Base-by-base conservation (phyloP, 2,888 invertebrate species). In the Orthonychiurus folsomi region DNA sequence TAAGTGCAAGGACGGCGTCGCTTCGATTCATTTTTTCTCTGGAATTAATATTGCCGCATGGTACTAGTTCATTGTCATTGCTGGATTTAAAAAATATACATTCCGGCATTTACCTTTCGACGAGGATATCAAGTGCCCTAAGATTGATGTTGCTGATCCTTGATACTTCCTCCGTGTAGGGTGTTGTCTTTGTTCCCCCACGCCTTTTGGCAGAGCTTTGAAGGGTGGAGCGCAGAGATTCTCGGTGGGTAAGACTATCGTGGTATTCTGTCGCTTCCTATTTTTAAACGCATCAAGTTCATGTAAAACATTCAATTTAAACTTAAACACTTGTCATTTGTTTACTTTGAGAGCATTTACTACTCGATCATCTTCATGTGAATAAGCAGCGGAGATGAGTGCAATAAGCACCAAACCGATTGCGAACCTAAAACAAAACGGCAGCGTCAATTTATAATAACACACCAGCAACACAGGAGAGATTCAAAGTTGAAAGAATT, bases 61-160 rank as follows among this genome's bases (percentile, higher is more conserved):
- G n/a, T n/a, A n/a, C n/a, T n/a, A n/a, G n/a, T n/a, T n/a, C n/a
- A 48, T 24, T 58, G 27, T 9, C 27, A n/a, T 18, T 47, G 9
- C 3, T 23, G 9, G 1, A 23, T 53, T 12, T 53, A 15, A 9
- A 9, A 15, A 15, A 15, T 9, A 20, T 53, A 9, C 20, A 9
- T 12, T 23, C 20, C 37, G 1, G 54, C 2, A 28, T 24, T 50
- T 62, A 66, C 66, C 28, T 53, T 26, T 56, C 24, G n/a, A 37
- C 57, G 1, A 66, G 54, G 5, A 59, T 28, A 3, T 66, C 64
- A 5, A 64, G 27, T 5, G 66, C 60, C 3, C 18, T 15, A 2
- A 48, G 25, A 25, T 62, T 50, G n/a, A 64, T 54, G 27, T 60
- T 54, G 24, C 26, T 23, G 15, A 57, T 53, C 25, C 25, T 28